Conservation (phyloP, 2,888 invertebrate genomes). For the Heliothis peltigera region DNA sequence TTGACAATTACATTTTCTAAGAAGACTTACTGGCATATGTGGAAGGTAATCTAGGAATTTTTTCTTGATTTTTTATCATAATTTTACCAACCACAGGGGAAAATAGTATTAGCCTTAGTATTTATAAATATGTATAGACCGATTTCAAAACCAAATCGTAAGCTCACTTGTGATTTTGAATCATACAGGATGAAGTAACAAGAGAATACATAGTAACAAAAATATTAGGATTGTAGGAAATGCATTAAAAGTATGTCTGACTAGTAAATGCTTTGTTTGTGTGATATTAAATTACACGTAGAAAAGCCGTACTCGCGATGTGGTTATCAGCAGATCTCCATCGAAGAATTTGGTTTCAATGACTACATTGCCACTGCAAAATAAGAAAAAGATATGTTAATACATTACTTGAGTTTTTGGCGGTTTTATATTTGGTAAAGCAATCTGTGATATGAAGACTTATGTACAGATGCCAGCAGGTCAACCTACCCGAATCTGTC, state of each 20-base stretch:
- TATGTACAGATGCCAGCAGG: too few species aligned
- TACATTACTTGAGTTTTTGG: not conserved
- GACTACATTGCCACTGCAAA: conserved; percentile 96
- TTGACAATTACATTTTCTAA: conserved; percentile 21
- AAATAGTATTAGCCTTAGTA: conserved; percentile 28
- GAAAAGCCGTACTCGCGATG: conserved; percentile 98
- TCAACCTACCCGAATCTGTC: too few species aligned
- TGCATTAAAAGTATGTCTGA: conserved; percentile 63
- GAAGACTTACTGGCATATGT: conserved; percentile 18
- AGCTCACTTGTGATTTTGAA: conserved; percentile 61
- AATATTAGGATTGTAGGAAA: conserved; percentile 42
- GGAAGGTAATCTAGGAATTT: conserved; percentile 26
- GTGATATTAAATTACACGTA: conserved; percentile 92
- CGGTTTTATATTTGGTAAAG: too few species aligned
- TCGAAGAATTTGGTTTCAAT: conserved; percentile 99
- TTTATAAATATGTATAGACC: conserved; percentile 15
- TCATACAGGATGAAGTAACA: conserved; percentile 25
- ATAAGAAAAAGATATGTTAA: conserved; percentile 71
- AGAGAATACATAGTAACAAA: conserved; percentile 14
- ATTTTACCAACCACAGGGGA: not conserved
- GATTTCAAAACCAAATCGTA: conserved; percentile 45
- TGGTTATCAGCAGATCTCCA: conserved; percentile 97
- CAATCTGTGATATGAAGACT: too few species aligned
- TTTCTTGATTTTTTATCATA: conserved; percentile 9
- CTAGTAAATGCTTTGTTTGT: conserved; percentile 72